These are phyloP conservation scores for Brachionus koreanus DNA, from an alignment of 1,140 invertebrate species.

Conservation along the genomic window DNA sequence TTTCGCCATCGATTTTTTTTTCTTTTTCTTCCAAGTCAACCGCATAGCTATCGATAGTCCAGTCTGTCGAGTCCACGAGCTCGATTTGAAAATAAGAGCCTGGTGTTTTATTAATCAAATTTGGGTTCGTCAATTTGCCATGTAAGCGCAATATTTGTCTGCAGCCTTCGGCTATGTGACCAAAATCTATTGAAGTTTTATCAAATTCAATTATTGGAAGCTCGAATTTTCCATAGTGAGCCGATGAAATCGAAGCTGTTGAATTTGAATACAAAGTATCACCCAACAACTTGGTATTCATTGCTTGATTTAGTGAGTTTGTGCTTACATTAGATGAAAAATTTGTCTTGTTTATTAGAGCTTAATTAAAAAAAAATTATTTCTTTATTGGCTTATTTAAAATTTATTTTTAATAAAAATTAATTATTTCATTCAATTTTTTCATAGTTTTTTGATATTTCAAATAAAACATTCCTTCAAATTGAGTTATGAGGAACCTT, in stretches of 20 bases:
- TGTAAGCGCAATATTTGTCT: neutral
- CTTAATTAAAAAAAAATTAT: neutral
- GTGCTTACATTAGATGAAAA: neutral
- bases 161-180: constrained; percentile 23
- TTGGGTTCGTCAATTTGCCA: neutral
- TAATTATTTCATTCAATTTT: too few species aligned
- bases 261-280: neutral
- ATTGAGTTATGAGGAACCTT: too few species aligned
- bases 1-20: neutral
- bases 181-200: constrained; percentile 28
- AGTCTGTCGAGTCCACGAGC: neutral
- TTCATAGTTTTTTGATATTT: neutral
- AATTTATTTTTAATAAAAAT: too few species aligned
- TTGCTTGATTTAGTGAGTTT: constrained; percentile 17
- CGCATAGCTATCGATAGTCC: neutral
- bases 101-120: neutral
- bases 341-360: neutral
- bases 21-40: neutral
- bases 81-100: constrained; percentile 25
- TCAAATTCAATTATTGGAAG: constrained; percentile 29
- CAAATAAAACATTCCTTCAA: too few species aligned
- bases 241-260: neutral
- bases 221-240: constrained; percentile 13
- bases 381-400: neutral
- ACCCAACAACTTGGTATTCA: neutral